Base-by-base conservation (phyloP, 2,888 invertebrate species). In the Polydrusus pterygomalis region DNA sequence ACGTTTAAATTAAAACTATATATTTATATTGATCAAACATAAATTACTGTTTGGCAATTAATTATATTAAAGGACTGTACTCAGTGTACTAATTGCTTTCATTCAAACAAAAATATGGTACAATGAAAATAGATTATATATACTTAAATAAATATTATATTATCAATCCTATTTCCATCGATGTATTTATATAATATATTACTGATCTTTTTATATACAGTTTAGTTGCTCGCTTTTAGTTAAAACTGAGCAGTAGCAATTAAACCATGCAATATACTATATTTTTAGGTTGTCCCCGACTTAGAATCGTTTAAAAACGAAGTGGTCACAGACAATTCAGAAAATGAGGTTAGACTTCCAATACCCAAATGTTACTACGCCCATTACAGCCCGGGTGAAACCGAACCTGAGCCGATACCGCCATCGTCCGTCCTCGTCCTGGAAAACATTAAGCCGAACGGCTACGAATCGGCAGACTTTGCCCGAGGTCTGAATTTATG, bases 331-430 rank as follows among this genome's bases (percentile, higher is more conserved):
- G 69, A 74, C 2, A 87, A 87, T 25, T 84, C 84, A 9, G 60
- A 47, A 34, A 82, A 86, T 74, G 89, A 91, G 47, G 88, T 92
- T 65, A 88, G 88, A 70, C 88, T 92, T 82, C 93, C 93, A 68
- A 91, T 94, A 49, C 94, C 94, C 51, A 91, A 91, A 63, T 93
- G 93, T 85, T 91, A 93, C 85, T 92, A 92, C 85, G 91, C 92
- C 38, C 90, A 91, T 81, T 92, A 92, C 84, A 89, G 89, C 64
- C 88, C 78, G 72, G 90, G 89, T 11, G 83, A 83, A 60, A 82
- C 77, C 67, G 87, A 88, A 63, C 85, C 86, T 15, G 86, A 86
- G 77, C 85, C 85, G 34, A 86, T 85, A 64, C 90, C 90, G 5
- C 89, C 91, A 10, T 92, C 92, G 89, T 94, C 91, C 81, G 91